Evolutionary conservation across 1,140 invertebrate species (phyloP).

Genomic region (Lepidostoma basale): DNA sequence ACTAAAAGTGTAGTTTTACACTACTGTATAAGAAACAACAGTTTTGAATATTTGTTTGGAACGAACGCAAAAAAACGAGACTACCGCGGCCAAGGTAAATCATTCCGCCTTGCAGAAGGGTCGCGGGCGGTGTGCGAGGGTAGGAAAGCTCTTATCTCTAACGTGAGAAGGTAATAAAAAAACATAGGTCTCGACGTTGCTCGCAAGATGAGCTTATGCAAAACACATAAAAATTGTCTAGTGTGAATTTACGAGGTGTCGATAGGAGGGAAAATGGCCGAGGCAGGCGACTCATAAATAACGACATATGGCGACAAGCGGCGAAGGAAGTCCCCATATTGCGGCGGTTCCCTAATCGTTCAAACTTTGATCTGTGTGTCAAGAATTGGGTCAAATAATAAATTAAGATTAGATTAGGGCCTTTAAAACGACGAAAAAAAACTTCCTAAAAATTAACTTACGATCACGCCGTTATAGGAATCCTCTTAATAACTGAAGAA

Average conservation of each 20-base stretch:
- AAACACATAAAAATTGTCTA: conserved; percentile 40
- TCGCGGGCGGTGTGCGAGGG: not conserved
- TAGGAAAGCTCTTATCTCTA: conserved; percentile 10
- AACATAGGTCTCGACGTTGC: conserved; percentile 20
- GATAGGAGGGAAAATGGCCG: conserved; percentile 24
- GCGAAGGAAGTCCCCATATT: conserved; percentile 8
- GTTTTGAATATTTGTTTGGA: not conserved
- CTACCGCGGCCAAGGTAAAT: not conserved
- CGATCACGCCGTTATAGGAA: too few relatives aligned
- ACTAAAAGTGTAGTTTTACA: too few relatives aligned
- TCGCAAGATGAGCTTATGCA: conserved; percentile 36
- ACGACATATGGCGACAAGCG: conserved; percentile 25
- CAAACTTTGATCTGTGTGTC: not conserved
- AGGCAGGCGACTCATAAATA: conserved; percentile 9
- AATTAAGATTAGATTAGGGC: too few relatives aligned
- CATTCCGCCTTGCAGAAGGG: too few relatives aligned
- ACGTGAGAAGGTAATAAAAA: conserved; percentile 40
- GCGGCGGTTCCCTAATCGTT: not conserved
- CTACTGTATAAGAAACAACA: too few relatives aligned
- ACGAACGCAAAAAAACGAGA: not conserved
- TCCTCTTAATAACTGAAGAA: too few relatives aligned
- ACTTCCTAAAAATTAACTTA: too few relatives aligned
- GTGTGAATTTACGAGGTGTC: conserved; percentile 40
- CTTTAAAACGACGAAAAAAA: too few relatives aligned
- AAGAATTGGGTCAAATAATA: not conserved